Evolutionary conservation across 92 coral and sea anemone genomes (phyloP).

Genomic region (Bergia sp.): DNA sequence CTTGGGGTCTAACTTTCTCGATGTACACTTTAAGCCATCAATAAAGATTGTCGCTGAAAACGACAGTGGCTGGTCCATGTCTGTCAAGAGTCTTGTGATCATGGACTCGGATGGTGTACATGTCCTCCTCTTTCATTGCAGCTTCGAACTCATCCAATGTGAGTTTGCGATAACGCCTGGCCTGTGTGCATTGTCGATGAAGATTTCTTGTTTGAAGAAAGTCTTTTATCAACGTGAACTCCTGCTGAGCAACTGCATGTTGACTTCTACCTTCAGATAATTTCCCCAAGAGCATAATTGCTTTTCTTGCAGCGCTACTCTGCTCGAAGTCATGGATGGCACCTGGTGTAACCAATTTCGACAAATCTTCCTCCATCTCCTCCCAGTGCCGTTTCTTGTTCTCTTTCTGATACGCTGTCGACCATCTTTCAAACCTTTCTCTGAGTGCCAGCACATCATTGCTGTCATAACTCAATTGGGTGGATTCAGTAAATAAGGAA

Average conservation of each 20-base stretch:
- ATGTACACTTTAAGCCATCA: constrained; percentile 37
- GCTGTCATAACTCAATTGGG: constrained; percentile 10
- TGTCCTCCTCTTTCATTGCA: constrained; percentile 18
- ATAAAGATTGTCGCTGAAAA: constrained; percentile 21
- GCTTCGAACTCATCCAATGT: constrained; percentile 28
- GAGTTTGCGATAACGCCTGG: constrained; percentile 41
- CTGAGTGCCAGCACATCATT: constrained; percentile 20
- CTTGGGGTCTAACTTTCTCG: constrained; percentile 26
- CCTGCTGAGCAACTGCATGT: constrained; percentile 27
- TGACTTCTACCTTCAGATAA: constrained; percentile 9
- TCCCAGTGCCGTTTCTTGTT: constrained; percentile 29
- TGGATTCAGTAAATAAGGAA: constrained; percentile 41
- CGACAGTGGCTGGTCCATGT: constrained; percentile 45
- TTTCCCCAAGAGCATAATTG: constrained; percentile 21
- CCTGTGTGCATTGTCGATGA: constrained; percentile 42
- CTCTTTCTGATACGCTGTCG: constrained; percentile 36
- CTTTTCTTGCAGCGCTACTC: constrained; percentile 38
- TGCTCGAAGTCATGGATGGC: constrained; percentile 20
- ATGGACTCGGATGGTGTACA: constrained; percentile 1
- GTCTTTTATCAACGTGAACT: constrained; percentile 29
- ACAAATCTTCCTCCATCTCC: constrained; percentile 38
- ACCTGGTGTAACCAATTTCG: constrained; percentile 20
- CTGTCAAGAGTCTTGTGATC: constrained; percentile 45
- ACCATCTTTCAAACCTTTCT: constrained; percentile 38
- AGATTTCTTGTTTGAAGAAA: constrained; percentile 15